Conservation (phyloP, 2,113 vertebrate species). For the Podarcis muralis region DNA sequence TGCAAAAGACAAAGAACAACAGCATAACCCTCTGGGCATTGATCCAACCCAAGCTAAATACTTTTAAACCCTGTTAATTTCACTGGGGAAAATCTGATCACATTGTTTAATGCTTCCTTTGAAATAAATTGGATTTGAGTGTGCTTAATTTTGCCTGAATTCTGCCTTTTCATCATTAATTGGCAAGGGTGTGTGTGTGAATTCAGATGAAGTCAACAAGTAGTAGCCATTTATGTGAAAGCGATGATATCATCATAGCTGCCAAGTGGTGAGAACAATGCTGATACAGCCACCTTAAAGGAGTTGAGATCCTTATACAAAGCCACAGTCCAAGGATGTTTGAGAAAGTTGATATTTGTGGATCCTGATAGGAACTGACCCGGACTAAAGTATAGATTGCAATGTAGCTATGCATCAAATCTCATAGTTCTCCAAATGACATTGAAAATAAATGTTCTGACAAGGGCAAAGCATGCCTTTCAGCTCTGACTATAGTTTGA, state of each 20-base stretch:
- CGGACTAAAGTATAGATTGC: no score
- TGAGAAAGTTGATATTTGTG: no score
- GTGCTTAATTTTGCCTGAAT: not conserved
- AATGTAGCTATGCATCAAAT: no score
- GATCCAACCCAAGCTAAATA: not conserved
- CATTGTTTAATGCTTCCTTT: not conserved
- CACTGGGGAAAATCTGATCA: not conserved
- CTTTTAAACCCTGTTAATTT: not conserved
- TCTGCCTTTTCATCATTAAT: not conserved
- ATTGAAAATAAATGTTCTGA: no score
- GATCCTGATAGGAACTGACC: no score
- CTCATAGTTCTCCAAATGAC: no score
- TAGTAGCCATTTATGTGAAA: not conserved
- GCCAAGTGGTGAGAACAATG: not conserved
- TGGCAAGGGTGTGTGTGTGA: not conserved
- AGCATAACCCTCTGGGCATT: not conserved
- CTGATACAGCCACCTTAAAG: not conserved
- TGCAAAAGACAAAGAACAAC: not conserved
- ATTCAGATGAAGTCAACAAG: not conserved
- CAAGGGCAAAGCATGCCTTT: no score
- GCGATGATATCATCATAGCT: not conserved
- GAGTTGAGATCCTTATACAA: not conserved
- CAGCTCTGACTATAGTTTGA: no score
- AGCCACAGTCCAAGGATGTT: not conserved
- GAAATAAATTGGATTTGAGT: not conserved